Percentiles rank a stretch among this genome's conserved stretches.
phyloP scores from a whole-genome alignment of 2,113 vertebrate species.

The Hippocampus comes region DNA sequence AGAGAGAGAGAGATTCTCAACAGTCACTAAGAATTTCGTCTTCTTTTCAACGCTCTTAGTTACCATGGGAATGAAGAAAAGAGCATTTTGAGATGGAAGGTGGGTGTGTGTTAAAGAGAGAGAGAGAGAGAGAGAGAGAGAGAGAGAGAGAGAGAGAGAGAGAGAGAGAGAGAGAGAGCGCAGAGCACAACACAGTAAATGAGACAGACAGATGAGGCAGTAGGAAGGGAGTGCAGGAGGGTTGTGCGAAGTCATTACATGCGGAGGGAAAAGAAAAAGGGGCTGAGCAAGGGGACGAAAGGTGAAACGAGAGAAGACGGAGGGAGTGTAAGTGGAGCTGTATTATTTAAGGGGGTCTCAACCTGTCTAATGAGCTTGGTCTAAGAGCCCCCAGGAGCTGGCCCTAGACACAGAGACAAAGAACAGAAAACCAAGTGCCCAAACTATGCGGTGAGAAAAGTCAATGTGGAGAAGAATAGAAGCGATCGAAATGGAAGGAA shows the following conservation, averaged over 20 bases:
- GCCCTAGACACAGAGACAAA: constrained; percentile 52
- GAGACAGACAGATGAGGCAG: constrained; percentile 47
- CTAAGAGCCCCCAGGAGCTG: constrained; percentile 63
- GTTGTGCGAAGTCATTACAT: constrained; percentile 24
- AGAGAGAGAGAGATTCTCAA: constrained; percentile 47
- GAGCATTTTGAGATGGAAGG: constrained; percentile 63
- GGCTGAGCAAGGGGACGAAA: constrained; percentile 25
- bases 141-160: background rate
- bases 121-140: background rate
- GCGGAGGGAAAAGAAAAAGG: constrained; percentile 26
- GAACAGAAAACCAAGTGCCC: constrained; percentile 43
- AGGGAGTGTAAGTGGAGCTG: constrained; percentile 61
- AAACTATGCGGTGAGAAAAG: constrained; percentile 53
- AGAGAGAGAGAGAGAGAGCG: constrained; percentile 32
- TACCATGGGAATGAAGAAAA: constrained; percentile 76
- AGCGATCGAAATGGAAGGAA: constrained; percentile 22
- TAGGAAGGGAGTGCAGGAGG: constrained; percentile 24
- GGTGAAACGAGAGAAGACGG: constrained; percentile 45
- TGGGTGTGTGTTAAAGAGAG: constrained; percentile 6
- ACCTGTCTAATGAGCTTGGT: constrained; percentile 73
- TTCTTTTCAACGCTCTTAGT: constrained; percentile 68
- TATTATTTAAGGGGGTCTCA: constrained; percentile 77
- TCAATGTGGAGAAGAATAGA: constrained; percentile 32
- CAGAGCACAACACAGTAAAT: constrained; percentile 45
- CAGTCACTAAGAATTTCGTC: constrained; percentile 70